These are phyloP conservation scores for Eumacrocentrus americanus DNA, from an alignment of 2,888 invertebrate genomes.

Conservation along the genomic window DNA sequence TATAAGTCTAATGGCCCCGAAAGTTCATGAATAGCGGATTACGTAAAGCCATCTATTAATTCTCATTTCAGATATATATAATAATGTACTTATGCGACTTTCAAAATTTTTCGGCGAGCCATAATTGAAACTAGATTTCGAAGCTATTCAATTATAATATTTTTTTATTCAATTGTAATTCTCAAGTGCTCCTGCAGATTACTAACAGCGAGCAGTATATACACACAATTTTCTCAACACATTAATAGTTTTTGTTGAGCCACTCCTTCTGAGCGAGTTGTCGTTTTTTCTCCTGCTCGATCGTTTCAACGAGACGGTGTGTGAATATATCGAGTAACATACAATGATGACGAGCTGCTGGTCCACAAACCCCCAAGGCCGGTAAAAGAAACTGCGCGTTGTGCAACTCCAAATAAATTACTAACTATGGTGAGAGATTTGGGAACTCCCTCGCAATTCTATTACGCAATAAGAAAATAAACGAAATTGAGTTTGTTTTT, in stretches of 20 bases:
- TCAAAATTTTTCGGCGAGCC: too few species aligned
- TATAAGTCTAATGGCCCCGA: slow-evolving; percentile 49
- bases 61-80: too few species aligned
- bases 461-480: not conserved
- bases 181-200: too few species aligned
- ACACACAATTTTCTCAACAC: too few species aligned
- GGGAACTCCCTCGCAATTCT: slow-evolving; percentile 1
- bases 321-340: not conserved
- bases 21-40: slow-evolving; percentile 36
- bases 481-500: not conserved
- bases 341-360: slow-evolving; percentile 5
- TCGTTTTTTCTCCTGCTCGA: not conserved
- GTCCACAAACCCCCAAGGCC: not conserved
- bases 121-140: too few species aligned
- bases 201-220: too few species aligned
- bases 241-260: not conserved
- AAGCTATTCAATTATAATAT: too few species aligned
- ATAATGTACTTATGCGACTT: too few species aligned
- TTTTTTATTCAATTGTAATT: too few species aligned
- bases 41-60: too few species aligned
- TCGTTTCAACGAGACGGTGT: not conserved
- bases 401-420: slow-evolving; percentile 12
- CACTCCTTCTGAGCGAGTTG: not conserved
- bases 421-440: slow-evolving; percentile 5
- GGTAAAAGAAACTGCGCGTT: slow-evolving; percentile 12